Percentiles rank a stretch among this genome's conserved stretches.
These are phyloP conservation scores for Ophioninae sp. DNA, from an alignment of 2,888 invertebrate genomes.

Conservation along the genomic window DNA sequence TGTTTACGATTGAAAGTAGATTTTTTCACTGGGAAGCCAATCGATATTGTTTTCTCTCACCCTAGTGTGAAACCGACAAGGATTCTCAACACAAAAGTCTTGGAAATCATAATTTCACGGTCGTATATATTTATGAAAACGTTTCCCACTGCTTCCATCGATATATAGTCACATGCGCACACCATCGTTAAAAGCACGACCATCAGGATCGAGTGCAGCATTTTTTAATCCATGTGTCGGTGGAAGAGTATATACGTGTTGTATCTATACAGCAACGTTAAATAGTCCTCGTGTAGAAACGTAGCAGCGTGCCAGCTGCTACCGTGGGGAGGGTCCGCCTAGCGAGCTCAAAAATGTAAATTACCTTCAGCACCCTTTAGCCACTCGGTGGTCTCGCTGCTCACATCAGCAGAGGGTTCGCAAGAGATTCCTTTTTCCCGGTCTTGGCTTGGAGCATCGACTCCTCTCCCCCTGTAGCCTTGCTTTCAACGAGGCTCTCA, in stretches of 20 bases:
- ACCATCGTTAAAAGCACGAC: conserved; percentile 15
- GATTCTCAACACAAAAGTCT: neutral
- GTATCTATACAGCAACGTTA: conserved; percentile 27
- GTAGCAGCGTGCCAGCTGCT: conserved; percentile 56
- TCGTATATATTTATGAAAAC: neutral
- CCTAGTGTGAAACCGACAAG: neutral
- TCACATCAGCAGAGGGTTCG: conserved; percentile 40
- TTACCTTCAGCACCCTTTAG: conserved; percentile 62
- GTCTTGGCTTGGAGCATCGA: conserved; percentile 37
- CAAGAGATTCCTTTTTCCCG: conserved; percentile 48
- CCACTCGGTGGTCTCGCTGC: conserved; percentile 61
- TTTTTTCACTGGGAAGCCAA: neutral
- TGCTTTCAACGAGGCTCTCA: conserved; percentile 17
- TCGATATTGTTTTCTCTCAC: too few species aligned
- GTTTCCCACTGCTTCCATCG: conserved; percentile 45
- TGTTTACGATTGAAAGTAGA: neutral
- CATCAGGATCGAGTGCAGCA: conserved; percentile 16
- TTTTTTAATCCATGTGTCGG: conserved; percentile 7
- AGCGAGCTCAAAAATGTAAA: conserved; percentile 64
- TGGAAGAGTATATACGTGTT: conserved; percentile 22
- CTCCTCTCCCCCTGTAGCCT: conserved; percentile 13
- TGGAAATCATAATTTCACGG: neutral
- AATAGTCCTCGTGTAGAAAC: conserved; percentile 41
- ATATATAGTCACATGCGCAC: conserved; percentile 28
- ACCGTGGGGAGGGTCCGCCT: conserved; percentile 49